Evolutionary conservation across 2,797 vertebrate genomes (phyloP).

Genomic region (Sebastes kiyomatsui): DNA sequence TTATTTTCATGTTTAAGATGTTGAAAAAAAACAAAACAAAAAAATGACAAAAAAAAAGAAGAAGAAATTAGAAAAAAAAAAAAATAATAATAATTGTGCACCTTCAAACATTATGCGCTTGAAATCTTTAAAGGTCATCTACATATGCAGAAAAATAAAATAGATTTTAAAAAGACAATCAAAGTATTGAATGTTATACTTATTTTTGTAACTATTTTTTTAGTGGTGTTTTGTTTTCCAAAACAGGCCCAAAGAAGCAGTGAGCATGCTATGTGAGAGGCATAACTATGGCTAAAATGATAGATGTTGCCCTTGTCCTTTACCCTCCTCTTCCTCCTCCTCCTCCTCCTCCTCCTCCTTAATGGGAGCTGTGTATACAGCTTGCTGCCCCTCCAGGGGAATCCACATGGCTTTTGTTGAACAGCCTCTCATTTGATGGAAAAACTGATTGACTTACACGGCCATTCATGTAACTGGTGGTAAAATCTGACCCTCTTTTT

Average conservation of each 20-base stretch:
- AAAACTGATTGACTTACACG: constrained; percentile 46
- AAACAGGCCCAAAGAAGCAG: constrained; percentile 83
- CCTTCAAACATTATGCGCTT: constrained; percentile 92
- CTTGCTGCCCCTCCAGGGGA: constrained; percentile 46
- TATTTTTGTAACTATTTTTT: constrained; percentile 95
- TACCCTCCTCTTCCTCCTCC: constrained; percentile 19
- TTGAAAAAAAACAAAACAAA: constrained; percentile 78
- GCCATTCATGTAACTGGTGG: constrained; percentile 41
- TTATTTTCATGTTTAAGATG: constrained; percentile 91
- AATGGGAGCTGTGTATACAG: constrained; percentile 58
- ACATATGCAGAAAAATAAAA: constrained; percentile 91
- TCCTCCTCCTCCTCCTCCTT: constrained; percentile 7
- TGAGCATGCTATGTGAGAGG: constrained; percentile 79
- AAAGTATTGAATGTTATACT: constrained; percentile 98
- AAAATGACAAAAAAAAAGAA: constrained; percentile 38
- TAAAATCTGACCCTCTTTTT: constrained; percentile 25
- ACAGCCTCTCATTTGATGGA: constrained; percentile 53
- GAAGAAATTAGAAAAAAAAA: constrained; percentile 57
- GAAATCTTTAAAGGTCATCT: constrained; percentile 92
- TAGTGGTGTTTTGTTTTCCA: constrained; percentile 80
- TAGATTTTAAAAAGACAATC: constrained; percentile 96
- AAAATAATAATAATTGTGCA: constrained; percentile 85
- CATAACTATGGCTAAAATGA: constrained; percentile 63
- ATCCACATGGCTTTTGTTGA: constrained; percentile 46
- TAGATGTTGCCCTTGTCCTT: constrained; percentile 58